Conservation (phyloP, 2,113 vertebrate genomes). For the Clinocottus analis region DNA sequence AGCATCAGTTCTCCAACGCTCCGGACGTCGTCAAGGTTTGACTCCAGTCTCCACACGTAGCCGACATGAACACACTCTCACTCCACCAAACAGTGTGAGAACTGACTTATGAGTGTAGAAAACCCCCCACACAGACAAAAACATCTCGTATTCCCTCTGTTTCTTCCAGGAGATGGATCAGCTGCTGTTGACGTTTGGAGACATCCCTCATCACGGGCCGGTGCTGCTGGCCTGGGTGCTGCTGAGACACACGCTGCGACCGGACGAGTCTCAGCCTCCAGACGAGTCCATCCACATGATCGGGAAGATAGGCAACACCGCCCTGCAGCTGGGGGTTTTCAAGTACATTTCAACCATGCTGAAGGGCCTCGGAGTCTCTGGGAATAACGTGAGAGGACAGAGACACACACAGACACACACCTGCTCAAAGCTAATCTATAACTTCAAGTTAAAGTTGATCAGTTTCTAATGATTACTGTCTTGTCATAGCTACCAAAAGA, state of each 20-base stretch:
- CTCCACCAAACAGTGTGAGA: not conserved
- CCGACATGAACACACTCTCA: not conserved
- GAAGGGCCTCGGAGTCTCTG: conserved; percentile 87
- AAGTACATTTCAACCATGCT: conserved; percentile 93
- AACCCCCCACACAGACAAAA: not conserved
- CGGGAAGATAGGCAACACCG: conserved; percentile 89
- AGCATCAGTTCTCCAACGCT: conserved; percentile 90
- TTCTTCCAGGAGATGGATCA: conserved; percentile 90
- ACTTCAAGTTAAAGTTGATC: not conserved
- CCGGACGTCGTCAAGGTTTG: conserved; percentile 88
- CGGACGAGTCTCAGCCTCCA: conserved; percentile 88
- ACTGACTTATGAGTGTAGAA: not conserved
- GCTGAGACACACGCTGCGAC: conserved; percentile 90
- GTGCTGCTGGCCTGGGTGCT: conserved; percentile 96
- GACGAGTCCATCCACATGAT: conserved; percentile 87
- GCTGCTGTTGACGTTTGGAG: conserved; percentile 91
- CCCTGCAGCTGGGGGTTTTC: conserved; percentile 94
- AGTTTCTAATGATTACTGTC: not conserved
- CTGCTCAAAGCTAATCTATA: not conserved
- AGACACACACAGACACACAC: not conserved
- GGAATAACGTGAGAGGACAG: conserved; percentile 90
- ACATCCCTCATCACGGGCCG: conserved; percentile 91
- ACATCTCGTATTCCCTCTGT: not conserved
- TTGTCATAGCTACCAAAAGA: not conserved
- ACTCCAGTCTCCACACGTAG: not conserved